phyloP scores from a whole-genome alignment of 2,888 invertebrate species.

The Vanessa cardui region DNA sequence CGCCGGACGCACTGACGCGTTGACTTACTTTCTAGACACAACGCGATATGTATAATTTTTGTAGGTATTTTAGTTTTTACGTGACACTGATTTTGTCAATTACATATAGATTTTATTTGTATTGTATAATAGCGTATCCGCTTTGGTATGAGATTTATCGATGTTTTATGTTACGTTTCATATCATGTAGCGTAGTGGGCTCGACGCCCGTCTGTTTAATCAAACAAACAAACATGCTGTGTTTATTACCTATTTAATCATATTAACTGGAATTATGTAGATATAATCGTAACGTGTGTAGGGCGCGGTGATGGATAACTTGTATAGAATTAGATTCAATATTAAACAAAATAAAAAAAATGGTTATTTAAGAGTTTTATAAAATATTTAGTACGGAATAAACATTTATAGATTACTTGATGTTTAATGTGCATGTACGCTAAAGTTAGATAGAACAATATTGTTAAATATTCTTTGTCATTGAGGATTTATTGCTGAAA shows the following conservation, averaged over 20 bases:
- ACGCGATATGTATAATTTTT: constrained; percentile 44
- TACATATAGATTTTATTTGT: constrained; percentile 46
- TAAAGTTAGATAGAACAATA: constrained; percentile 73
- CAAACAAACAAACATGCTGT: constrained; percentile 63
- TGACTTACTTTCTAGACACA: not conserved
- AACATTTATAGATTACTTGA: constrained; percentile 50
- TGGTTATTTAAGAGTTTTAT: constrained; percentile 65
- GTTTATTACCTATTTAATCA: constrained; percentile 60
- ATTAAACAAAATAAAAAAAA: constrained; percentile 60
- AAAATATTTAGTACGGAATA: constrained; percentile 67
- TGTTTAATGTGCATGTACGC: constrained; percentile 67
- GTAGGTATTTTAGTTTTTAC: constrained; percentile 45
- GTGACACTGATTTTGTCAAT: constrained; percentile 73
- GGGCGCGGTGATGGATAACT: constrained; percentile 71
- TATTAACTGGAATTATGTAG: constrained; percentile 63
- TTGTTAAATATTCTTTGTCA: constrained; percentile 49
- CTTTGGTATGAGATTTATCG: constrained; percentile 59
- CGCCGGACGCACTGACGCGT: constrained; percentile 15
- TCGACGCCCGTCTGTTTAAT: constrained; percentile 31
- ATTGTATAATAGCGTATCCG: constrained; percentile 38
- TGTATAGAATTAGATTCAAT: constrained; percentile 67
- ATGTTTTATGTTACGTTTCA: constrained; percentile 63
- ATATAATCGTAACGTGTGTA: constrained; percentile 60
- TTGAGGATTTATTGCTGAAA: constrained; percentile 6
- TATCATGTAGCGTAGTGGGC: constrained; percentile 60